phyloP scores from a whole-genome alignment of 1,140 invertebrate genomes.

The Conus ventricosus region DNA sequence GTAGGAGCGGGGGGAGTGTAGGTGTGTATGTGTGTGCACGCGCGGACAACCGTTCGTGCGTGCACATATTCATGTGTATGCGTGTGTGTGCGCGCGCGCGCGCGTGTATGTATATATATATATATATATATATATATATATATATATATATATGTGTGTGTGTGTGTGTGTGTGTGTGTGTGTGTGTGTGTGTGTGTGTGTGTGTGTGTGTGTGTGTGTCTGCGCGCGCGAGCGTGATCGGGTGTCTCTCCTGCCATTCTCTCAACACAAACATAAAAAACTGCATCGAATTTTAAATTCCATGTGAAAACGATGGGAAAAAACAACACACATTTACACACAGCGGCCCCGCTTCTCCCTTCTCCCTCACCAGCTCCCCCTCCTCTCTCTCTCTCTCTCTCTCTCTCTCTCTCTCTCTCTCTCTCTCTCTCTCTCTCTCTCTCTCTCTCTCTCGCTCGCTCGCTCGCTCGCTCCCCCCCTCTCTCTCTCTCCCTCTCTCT shows the following conservation, averaged over 20 bases:
- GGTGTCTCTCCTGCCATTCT: no score
- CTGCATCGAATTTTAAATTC: no score
- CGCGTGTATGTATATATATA: no score
- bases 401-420: slow-evolving; percentile 5
- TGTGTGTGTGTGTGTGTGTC: background rate
- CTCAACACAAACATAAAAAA: no score
- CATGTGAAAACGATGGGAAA: no score
- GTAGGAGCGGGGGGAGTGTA: background rate
- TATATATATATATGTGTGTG: no score
- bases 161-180: slow-evolving; percentile 2
- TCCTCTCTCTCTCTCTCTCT: slow-evolving; percentile 4
- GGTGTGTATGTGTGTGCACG: background rate
- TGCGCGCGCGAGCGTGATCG: no score
- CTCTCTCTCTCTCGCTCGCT: no score
- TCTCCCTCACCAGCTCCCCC: background rate
- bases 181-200: background rate
- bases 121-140: no score
- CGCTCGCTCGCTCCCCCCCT: no score
- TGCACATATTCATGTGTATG: background rate
- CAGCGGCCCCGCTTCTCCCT: background rate
- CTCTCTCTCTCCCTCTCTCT: background rate
- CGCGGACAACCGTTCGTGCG: background rate
- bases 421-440: no score
- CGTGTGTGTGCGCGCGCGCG: background rate
- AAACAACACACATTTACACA: no score